These are phyloP conservation scores for Ormyrus labotus DNA, from an alignment of 2,888 invertebrate genomes.

Conservation along the genomic window DNA sequence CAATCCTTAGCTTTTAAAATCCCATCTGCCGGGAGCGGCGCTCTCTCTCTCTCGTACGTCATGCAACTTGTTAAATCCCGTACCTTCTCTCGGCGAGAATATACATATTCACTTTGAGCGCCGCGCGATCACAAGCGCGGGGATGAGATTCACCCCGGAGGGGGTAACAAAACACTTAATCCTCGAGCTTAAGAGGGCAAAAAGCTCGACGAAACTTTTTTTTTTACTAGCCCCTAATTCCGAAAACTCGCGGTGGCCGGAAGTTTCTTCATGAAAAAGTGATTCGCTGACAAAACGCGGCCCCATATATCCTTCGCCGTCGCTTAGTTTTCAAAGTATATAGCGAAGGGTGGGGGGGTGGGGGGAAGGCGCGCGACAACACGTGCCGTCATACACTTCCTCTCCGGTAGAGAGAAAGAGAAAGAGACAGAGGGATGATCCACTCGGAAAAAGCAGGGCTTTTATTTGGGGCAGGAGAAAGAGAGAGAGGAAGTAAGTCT, in stretches of 20 bases:
- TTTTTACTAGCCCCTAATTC: slow-evolving; percentile 4
- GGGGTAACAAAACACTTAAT: too few species aligned
- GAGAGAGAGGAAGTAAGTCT: not conserved
- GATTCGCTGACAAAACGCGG: slow-evolving; percentile 14
- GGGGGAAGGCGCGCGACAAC: not conserved
- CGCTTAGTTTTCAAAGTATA: slow-evolving; percentile 20
- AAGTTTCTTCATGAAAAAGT: slow-evolving; percentile 42
- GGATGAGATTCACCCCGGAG: too few species aligned
- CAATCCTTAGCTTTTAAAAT: slow-evolving; percentile 44
- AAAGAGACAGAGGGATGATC: not conserved
- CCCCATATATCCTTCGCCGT: not conserved
- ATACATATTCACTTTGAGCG: too few species aligned
- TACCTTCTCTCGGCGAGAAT: too few species aligned
- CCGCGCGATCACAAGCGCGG: too few species aligned
- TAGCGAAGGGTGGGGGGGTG: not conserved
- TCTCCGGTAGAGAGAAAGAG: too few species aligned
- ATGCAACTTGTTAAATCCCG: too few species aligned
- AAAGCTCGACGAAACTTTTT: not conserved
- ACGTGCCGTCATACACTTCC: slow-evolving; percentile 15
- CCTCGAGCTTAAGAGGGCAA: too few species aligned
- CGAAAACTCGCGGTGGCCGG: not conserved
- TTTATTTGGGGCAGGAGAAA: not conserved
- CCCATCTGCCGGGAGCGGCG: slow-evolving; percentile 1
- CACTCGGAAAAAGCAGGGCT: not conserved
- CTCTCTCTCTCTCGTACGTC: too few species aligned